Evolutionary conservation across 2,888 invertebrate species (phyloP).

Genomic region (Tanytarsus gracilentus): DNA sequence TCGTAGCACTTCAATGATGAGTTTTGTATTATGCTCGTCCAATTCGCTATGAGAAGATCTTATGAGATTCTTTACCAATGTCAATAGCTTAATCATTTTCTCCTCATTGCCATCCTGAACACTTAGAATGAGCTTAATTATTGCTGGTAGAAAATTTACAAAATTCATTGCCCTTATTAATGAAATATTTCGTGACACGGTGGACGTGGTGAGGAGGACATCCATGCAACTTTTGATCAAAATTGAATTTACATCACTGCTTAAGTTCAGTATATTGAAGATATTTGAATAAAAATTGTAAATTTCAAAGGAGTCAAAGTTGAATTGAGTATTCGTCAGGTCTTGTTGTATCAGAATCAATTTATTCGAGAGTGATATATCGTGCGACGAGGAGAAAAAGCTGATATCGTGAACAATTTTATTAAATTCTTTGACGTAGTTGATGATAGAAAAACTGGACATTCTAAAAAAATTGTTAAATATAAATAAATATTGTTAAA

Average conservation of each 20-base stretch:
- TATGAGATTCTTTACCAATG: background rate
- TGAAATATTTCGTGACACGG: background rate
- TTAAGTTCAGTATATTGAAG: background rate
- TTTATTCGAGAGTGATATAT: slow-evolving; percentile 1
- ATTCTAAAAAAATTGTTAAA: no score
- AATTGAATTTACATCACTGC: background rate
- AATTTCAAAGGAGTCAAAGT: background rate
- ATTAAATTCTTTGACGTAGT: slow-evolving; percentile 12
- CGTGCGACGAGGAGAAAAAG: background rate
- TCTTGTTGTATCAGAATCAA: background rate
- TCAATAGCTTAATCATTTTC: background rate
- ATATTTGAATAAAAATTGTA: background rate
- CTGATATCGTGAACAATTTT: background rate
- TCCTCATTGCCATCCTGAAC: background rate
- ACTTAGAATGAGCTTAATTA: background rate
- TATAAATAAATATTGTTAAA: no score
- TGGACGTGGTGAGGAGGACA: background rate
- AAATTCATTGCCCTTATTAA: background rate
- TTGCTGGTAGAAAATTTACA: background rate
- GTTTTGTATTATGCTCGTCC: slow-evolving; percentile 1
- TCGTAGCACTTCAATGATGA: background rate
- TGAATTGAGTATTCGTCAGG: background rate
- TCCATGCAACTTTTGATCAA: slow-evolving; percentile 1
- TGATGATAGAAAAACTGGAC: no score
- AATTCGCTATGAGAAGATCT: background rate